Conservation (phyloP, 2,797 vertebrate genomes). For the Sebastes miniatus region DNA sequence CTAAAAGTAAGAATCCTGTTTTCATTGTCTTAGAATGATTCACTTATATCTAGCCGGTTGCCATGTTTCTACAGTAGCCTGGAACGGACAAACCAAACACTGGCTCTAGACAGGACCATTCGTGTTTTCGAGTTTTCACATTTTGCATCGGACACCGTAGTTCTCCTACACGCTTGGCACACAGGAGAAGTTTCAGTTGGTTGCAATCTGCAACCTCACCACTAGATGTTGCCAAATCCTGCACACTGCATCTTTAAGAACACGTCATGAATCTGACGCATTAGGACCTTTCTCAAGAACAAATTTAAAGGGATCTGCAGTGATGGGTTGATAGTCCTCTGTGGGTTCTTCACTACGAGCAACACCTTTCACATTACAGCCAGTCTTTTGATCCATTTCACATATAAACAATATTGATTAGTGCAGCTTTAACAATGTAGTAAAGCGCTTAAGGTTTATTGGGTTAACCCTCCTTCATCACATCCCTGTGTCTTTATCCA, state of each 20-base stretch:
- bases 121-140: neutral
- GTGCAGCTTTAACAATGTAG: neutral
- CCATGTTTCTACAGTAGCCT: neutral
- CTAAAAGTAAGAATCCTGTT: no score
- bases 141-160: neutral
- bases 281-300: no score
- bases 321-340: neutral
- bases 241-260: neutral
- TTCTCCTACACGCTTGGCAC: neutral
- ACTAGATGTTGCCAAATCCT: neutral
- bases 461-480: neutral
- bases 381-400: neutral
- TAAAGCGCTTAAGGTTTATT: neutral
- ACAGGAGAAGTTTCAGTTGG: fast-evolving
- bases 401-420: neutral
- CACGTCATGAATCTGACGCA: neutral
- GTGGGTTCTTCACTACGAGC: neutral
- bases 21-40: no score
- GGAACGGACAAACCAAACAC: neutral
- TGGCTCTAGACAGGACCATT: neutral
- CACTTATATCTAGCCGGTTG: no score
- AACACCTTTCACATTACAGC: neutral
- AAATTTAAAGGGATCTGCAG: no score
- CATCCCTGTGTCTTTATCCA: neutral
- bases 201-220: neutral